Evolutionary conservation across 2,113 vertebrate species (phyloP), one percentile per base, ranked within the genome.

Genomic region (Gymnocephalus cernua): DNA sequence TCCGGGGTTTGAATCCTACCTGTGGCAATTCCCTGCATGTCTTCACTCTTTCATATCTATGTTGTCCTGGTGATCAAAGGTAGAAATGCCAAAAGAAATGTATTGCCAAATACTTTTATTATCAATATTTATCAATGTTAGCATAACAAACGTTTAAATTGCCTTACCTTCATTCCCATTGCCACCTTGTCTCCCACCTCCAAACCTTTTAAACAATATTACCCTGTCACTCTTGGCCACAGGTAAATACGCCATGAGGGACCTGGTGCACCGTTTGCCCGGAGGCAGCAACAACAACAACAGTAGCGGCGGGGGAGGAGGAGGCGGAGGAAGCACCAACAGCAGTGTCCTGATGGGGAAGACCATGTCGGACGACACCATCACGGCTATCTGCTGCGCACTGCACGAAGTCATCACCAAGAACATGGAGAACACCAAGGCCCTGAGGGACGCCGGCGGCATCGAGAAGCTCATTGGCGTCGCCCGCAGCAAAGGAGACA

Each of bases 371-470:
- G 97, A 99, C 48, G 97, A 98, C 95, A 99, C 97, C 7, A 95
- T 98, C 86, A 98, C 98, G 13, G 98, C 97, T 1, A 96, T 99
- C 92, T 99, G 98, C 95, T 99, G 98, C 83, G 97, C 98, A 16
- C 94, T 99, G 83, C 97, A 99, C 1, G 98, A 99, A 94, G 97
- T 99, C 93, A 98, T 99, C 93, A 99, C 97, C 90, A 98, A 98
- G 95, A 99, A 99, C 93, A 98, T 98, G 97, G 98, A 99, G 95
- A 99, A 99, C 50, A 97, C 98, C 95, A 98, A 98, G 95, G 98
- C 98, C 94, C 96, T 99, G 95, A 96, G 98, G 88, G 98, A 99
- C 59, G 97, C 98, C 14, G 98, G 98, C 0, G 98, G 98, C 93
- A 99, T 99, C 45, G 97, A 98, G 95, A 98, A 98, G 95, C 93